Evolutionary conservation across 1,140 invertebrate genomes (phyloP).

Genomic region (Papilio machaon): DNA sequence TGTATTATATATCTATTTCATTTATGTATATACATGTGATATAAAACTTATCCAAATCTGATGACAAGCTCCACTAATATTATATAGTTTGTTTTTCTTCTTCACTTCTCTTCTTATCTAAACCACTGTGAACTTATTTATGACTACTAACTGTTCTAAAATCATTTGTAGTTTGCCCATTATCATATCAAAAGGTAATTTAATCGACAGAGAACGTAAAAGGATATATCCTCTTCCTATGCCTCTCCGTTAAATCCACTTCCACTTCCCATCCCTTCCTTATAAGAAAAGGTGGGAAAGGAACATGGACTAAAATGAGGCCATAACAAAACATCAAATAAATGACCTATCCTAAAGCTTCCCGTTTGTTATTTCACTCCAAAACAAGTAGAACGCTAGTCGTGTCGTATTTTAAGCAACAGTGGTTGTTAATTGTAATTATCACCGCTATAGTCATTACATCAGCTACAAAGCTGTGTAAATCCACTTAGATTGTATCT

Average conservation of each 20-base stretch:
- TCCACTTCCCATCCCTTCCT: too few relatives aligned
- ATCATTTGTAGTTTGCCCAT: too few relatives aligned
- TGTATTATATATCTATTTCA: too few relatives aligned
- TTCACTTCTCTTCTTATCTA: too few relatives aligned
- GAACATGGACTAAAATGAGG: too few relatives aligned
- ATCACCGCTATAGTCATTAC: not conserved
- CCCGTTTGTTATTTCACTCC: not conserved
- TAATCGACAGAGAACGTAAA: too few relatives aligned
- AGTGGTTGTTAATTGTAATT: constrained; percentile 3
- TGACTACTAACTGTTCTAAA: not conserved
- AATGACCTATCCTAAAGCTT: not conserved
- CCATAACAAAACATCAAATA: not conserved
- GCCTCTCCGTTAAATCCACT: too few relatives aligned
- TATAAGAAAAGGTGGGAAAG: too few relatives aligned
- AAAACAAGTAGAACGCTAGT: not conserved
- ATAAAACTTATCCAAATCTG: too few relatives aligned
- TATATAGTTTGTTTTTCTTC: not conserved
- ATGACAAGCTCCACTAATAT: not conserved
- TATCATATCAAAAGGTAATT: too few relatives aligned
- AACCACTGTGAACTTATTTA: not conserved
- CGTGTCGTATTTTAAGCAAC: not conserved
- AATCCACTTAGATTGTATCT: constrained; percentile 26
- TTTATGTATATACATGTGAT: too few relatives aligned
- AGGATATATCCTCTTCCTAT: too few relatives aligned
- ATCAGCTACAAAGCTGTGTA: constrained; percentile 14